Percentiles rank a stretch among this genome's conserved stretches.
phyloP scores from a whole-genome alignment of 2,113 vertebrate species.

The Trematomus loennbergii region DNA sequence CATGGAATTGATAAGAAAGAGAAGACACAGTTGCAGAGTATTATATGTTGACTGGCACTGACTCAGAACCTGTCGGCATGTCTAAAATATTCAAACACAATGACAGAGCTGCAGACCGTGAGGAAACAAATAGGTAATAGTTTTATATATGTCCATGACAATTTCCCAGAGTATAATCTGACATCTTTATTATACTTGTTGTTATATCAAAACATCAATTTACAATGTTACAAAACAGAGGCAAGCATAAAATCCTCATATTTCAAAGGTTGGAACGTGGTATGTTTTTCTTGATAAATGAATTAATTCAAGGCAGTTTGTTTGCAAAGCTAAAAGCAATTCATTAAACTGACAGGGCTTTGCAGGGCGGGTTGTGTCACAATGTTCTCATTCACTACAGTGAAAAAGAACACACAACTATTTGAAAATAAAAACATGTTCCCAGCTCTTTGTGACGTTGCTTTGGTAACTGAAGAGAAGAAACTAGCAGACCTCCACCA shows the following conservation, averaged over 20 bases:
- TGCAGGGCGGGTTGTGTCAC: no score
- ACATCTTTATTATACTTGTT: neutral
- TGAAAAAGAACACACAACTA: no score
- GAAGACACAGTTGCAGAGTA: neutral
- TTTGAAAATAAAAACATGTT: no score
- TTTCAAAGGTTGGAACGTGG: no score
- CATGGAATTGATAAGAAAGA: neutral
- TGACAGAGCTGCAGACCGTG: neutral
- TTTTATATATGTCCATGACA: neutral
- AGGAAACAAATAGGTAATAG: neutral
- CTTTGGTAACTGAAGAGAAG: neutral
- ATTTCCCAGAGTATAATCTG: neutral
- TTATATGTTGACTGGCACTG: slow-evolving; percentile 4
- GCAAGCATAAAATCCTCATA: no score
- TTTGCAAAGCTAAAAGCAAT: no score
- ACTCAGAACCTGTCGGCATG: neutral
- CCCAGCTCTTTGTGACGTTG: neutral
- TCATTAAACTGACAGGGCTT: no score
- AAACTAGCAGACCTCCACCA: neutral
- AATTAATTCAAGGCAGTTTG: no score
- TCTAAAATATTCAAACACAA: neutral
- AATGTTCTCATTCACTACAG: no score
- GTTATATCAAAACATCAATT: no score
- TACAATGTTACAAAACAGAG: no score
- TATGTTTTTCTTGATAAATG: no score